Evolutionary conservation across 2,888 invertebrate genomes (phyloP).

Genomic region (Epicampocera succincta): DNA sequence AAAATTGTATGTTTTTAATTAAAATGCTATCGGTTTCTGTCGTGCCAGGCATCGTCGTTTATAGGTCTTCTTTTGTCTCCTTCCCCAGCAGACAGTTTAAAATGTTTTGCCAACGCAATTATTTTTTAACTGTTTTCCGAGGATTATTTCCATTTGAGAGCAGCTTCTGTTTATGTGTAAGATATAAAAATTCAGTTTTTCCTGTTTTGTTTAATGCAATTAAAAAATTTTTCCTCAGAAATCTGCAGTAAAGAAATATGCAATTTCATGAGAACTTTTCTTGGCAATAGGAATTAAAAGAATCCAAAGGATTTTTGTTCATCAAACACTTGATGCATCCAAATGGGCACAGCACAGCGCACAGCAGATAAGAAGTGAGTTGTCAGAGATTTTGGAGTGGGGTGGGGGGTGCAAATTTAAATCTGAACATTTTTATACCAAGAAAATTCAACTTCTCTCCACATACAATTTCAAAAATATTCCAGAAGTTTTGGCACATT

Average conservation of each 20-base stretch:
- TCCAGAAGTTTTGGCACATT: too few relatives aligned
- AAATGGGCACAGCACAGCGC: too few relatives aligned
- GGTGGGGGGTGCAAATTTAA: too few relatives aligned
- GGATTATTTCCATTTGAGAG: slow-evolving; percentile 27
- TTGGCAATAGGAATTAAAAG: slow-evolving; percentile 34
- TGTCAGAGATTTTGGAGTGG: too few relatives aligned
- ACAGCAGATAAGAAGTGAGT: too few relatives aligned
- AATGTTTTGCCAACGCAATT: slow-evolving; percentile 34
- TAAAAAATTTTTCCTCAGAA: slow-evolving; percentile 41
- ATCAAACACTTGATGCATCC: slow-evolving; percentile 34
- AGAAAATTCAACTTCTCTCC: too few relatives aligned
- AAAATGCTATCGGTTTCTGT: slow-evolving; percentile 71
- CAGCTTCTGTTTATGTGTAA: slow-evolving; percentile 21
- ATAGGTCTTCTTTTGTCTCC: neutral
- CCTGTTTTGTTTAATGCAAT: slow-evolving; percentile 30
- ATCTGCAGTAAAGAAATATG: slow-evolving; percentile 26
- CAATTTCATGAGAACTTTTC: slow-evolving; percentile 43
- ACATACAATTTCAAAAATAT: too few relatives aligned
- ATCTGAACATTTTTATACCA: too few relatives aligned
- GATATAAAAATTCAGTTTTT: slow-evolving; percentile 31
- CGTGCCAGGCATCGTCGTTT: slow-evolving; percentile 57
- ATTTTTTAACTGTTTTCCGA: slow-evolving; percentile 51
- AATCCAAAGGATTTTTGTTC: slow-evolving; percentile 30
- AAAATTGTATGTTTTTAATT: slow-evolving; percentile 72
- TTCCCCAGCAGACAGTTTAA: neutral